Percentiles rank a stretch among this genome's conserved stretches.
Conservation (phyloP, 2,797 vertebrate species). For the Pipistrellus pygmaeus region DNA sequence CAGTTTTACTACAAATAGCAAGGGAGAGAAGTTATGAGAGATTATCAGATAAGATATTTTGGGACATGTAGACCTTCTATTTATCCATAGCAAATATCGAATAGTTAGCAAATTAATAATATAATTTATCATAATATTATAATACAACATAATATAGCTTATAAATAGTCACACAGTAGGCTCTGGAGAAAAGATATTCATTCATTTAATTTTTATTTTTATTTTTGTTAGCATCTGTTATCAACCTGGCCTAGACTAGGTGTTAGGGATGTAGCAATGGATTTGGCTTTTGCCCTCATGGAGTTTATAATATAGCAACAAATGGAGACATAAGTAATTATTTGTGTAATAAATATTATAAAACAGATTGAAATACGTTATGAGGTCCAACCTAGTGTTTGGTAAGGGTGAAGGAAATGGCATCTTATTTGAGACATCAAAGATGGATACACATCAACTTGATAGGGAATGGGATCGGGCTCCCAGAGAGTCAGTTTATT, state of each 20-base stretch:
- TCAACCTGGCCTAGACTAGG: neutral
- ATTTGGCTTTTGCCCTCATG: neutral
- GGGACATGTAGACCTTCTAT: neutral
- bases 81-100: neutral
- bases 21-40: neutral
- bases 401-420: neutral
- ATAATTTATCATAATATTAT: neutral
- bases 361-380: neutral
- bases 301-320: neutral
- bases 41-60: neutral
- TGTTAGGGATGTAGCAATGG: neutral
- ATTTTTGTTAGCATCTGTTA: neutral
- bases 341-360: neutral
- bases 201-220: neutral
- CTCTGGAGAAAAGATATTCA: neutral
- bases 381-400: neutral
- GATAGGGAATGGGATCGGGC: neutral
- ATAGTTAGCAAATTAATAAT: neutral
- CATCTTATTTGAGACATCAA: slow-evolving; percentile 11
- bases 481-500: neutral
- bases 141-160: neutral
- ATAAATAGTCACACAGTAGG: neutral
- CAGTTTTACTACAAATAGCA: slow-evolving; percentile 2
- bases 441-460: neutral
- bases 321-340: neutral